Percentiles rank a stretch among this genome's conserved stretches.
phyloP scores from a whole-genome alignment of 2,113 vertebrate species.

The Megaceryle maxima region DNA sequence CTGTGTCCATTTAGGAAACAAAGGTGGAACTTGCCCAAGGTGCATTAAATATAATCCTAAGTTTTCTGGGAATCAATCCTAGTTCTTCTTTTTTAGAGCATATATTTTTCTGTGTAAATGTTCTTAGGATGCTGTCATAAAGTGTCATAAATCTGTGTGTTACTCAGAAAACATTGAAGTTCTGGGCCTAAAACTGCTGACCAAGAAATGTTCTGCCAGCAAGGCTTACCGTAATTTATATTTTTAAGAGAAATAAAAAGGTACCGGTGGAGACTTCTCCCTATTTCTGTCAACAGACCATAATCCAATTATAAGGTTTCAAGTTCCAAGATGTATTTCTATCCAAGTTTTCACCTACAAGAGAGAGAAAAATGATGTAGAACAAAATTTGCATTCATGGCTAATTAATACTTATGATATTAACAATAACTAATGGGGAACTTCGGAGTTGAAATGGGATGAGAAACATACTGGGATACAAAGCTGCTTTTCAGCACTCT shows the following conservation, averaged over 20 bases:
- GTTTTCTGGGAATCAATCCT: constrained; percentile 35
- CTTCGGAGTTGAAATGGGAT: neutral
- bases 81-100: neutral
- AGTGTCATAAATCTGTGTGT: constrained; percentile 40
- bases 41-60: constrained; percentile 19
- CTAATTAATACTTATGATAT: neutral
- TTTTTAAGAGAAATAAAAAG: constrained; percentile 38
- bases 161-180: constrained; percentile 12
- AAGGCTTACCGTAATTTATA: constrained; percentile 61
- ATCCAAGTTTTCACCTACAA: constrained; percentile 58
- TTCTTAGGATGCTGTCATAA: constrained; percentile 14
- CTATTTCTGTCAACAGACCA: constrained; percentile 56
- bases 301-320: constrained; percentile 40
- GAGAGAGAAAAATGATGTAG: constrained; percentile 36
- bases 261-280: constrained; percentile 17
- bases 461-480: neutral
- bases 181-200: constrained; percentile 58
- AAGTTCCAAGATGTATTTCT: constrained; percentile 26
- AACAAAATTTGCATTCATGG: constrained; percentile 47
- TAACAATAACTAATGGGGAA: neutral
- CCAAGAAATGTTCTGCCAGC: constrained; percentile 63
- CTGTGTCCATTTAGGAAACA: neutral
- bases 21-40: constrained; percentile 32
- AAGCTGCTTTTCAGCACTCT: neutral
- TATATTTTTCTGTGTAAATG: constrained; percentile 38